Evolutionary conservation across 2,888 invertebrate species (phyloP).

Genomic region (Cantharis lateralis): DNA sequence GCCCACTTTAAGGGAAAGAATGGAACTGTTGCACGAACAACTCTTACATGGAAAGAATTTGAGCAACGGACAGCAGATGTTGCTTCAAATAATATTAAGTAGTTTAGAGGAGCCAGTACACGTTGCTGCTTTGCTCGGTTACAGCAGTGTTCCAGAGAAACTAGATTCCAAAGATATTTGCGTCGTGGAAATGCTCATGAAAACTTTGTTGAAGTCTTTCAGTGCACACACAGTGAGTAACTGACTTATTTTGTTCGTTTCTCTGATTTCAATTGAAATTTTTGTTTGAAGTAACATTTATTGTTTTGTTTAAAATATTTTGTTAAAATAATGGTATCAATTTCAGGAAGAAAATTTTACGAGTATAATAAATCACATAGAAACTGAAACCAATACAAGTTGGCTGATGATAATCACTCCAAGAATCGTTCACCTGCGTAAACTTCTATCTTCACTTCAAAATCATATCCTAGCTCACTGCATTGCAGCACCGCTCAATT

Average conservation of each 20-base stretch:
- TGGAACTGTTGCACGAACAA: constrained; percentile 62
- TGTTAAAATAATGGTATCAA: background rate
- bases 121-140: constrained; percentile 62
- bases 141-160: constrained; percentile 49
- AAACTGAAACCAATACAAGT: constrained; percentile 41
- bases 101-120: constrained; percentile 66
- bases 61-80: constrained; percentile 64
- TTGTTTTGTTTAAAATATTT: no score
- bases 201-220: constrained; percentile 61
- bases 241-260: background rate
- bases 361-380: constrained; percentile 45
- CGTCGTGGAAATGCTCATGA: constrained; percentile 60
- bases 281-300: no score
- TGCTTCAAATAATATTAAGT: constrained; percentile 63
- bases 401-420: constrained; percentile 47
- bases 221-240: constrained; percentile 59
- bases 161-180: constrained; percentile 41
- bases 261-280: background rate
- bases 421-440: constrained; percentile 56
- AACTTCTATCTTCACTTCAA: constrained; percentile 62
- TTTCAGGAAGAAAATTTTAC: constrained; percentile 47
- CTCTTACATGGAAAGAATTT: constrained; percentile 60
- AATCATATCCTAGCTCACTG: constrained; percentile 64
- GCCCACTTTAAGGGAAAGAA: constrained; percentile 63
- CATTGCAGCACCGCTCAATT: constrained; percentile 34